phyloP scores from a whole-genome alignment of 2,888 invertebrate genomes.

The Deroplatys truncata region DNA sequence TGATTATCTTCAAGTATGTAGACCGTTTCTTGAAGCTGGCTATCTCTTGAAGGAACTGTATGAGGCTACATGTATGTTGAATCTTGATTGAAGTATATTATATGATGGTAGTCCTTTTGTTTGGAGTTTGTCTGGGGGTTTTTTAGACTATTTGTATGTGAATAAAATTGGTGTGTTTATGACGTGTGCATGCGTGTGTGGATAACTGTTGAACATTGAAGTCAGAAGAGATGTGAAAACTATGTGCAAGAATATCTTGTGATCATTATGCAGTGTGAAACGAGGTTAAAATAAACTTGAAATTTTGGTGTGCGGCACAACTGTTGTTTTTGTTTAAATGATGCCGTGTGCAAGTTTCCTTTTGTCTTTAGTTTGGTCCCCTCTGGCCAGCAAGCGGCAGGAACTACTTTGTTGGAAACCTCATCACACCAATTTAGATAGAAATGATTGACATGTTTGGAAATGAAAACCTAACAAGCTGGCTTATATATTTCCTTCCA shows the following conservation, averaged over 20 bases:
- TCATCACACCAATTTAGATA: background rate
- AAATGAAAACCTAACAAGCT: background rate
- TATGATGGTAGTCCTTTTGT: background rate
- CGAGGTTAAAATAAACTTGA: background rate
- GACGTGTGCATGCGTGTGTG: background rate
- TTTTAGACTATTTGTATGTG: slow-evolving; percentile 3
- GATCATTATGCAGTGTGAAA: background rate
- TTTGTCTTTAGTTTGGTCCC: background rate
- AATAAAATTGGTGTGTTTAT: slow-evolving; percentile 6
- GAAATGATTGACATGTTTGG: background rate
- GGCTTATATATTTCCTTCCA: background rate
- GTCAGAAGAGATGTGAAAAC: background rate
- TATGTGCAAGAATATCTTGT: background rate
- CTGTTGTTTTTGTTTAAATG: slow-evolving; percentile 5
- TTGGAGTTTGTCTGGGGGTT: slow-evolving; percentile 7
- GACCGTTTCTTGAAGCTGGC: too few relatives aligned
- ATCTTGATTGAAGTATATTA: slow-evolving; percentile 9
- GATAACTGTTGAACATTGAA: background rate
- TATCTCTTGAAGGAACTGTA: too few relatives aligned
- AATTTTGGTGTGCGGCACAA: slow-evolving; percentile 4
- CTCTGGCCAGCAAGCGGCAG: background rate
- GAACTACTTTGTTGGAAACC: background rate
- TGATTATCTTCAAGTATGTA: too few relatives aligned
- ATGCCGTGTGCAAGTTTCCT: slow-evolving; percentile 5
- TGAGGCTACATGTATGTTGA: background rate